Base-by-base conservation (phyloP, 1,140 invertebrate genomes). In the Leptinotarsa undecemlineata region DNA sequence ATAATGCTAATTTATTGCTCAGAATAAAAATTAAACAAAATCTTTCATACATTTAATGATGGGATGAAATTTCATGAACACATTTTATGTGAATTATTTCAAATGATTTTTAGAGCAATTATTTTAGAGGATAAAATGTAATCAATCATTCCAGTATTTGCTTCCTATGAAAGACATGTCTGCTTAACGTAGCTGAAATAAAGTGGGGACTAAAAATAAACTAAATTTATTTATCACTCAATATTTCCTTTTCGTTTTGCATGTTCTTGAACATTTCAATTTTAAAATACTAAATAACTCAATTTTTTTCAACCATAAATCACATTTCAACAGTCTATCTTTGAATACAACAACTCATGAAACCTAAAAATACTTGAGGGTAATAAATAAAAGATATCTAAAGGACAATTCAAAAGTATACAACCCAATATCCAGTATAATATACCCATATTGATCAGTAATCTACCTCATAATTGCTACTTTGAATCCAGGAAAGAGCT, bases 401-500 rank as follows among this genome's bases (percentile, higher is more conserved):
- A 57, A 5, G 33, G 8, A 42, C 8, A 42, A 42, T 42, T 42
- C 33, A 42, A n/a, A 57, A 57, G 14, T 57, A 15, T 57, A 57
- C 17, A 57, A 57, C 51, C 4, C 51, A 15, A 57, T 19, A 15
- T 19, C 15, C 15, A n/a, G 2, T n/a, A 6, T 57, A 57, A 57
- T 42, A 11, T 42, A 1, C 11, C 3, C 6, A 57, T 57, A 17
- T 57, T 57, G 3, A n/a, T 15, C 20, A 64, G 63, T 17, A 64
- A 64, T 64, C 4, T 23, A 23, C 20, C 51, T 57, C 68, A 63
- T 48, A 48, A 57, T 48, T 73, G 64, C 68, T 67, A 48, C 70
- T 62, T 42, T 69, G 87, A 69, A 92, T 91, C 91, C 91, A 93
- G 71, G 85, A 85, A n/a, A 93, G 84, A 2, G 91, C 90, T 23